Conservation (phyloP, 2,888 invertebrate species). For the Calephelis perditalis region DNA sequence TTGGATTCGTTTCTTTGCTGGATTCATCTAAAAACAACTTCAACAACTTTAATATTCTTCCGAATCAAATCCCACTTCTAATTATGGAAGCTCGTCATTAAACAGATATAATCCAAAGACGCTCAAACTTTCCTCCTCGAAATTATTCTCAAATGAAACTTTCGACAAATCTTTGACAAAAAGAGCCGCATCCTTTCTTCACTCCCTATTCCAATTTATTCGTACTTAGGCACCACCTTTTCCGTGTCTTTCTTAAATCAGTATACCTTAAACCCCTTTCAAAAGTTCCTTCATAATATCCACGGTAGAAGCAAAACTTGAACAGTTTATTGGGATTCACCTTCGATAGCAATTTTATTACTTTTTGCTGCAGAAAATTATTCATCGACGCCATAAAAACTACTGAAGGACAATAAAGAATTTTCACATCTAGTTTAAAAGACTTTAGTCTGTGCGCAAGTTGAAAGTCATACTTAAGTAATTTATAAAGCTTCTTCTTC, state of each 20-base stretch:
- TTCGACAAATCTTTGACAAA: constrained; percentile 30
- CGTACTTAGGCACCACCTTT: constrained; percentile 59
- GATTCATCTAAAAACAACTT: constrained; percentile 1
- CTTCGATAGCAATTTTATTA: constrained; percentile 41
- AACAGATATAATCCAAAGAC: constrained; percentile 23
- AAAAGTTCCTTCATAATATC: constrained; percentile 62
- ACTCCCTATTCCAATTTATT: constrained; percentile 51
- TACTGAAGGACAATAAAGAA: constrained; percentile 32
- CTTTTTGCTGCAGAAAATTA: constrained; percentile 46
- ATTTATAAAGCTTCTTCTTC: constrained; percentile 13
- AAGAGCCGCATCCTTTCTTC: constrained; percentile 28
- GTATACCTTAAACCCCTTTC: constrained; percentile 64
- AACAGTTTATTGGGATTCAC: constrained; percentile 36
- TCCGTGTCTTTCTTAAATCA: constrained; percentile 55
- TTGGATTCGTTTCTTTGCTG: not conserved
- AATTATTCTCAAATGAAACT: constrained; percentile 28
- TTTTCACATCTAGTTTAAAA: constrained; percentile 22
- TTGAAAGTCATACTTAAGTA: constrained; percentile 20
- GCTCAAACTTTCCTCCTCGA: constrained; percentile 23
- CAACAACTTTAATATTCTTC: constrained; percentile 5
- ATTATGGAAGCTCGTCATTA: constrained; percentile 47
- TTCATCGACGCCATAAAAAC: constrained; percentile 40
- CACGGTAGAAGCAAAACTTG: constrained; percentile 34
- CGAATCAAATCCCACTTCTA: constrained; percentile 38
- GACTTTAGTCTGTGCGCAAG: constrained; percentile 19